A percentile compares a stretch with the other conserved stretches of the same genome.
These are phyloP conservation scores for Anadara kagoshimensis DNA, from an alignment of 1,140 invertebrate genomes.

Conservation along the genomic window DNA sequence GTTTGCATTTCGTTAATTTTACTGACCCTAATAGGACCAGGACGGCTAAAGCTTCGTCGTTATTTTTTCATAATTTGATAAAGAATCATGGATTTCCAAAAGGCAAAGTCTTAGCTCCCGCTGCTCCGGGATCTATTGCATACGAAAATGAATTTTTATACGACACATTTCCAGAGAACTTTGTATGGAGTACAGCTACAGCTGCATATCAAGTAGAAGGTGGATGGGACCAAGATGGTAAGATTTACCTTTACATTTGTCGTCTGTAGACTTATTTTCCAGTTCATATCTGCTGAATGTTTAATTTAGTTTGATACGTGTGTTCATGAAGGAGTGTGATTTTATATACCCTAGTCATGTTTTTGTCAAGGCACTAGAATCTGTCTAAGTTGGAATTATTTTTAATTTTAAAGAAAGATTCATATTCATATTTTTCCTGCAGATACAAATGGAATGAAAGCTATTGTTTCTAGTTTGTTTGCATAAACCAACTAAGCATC, in stretches of 20 bases:
- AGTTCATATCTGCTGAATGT: too few relatives aligned
- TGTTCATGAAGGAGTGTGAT: background rate
- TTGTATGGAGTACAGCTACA: conserved; percentile 72
- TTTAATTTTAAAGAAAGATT: too few relatives aligned
- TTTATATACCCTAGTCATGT: too few relatives aligned
- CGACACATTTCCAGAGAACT: conserved; percentile 70
- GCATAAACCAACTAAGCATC: too few relatives aligned
- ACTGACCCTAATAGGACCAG: conserved; percentile 78
- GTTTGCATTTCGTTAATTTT: conserved; percentile 84
- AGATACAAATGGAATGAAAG: too few relatives aligned
- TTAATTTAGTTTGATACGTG: background rate
- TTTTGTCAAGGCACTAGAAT: too few relatives aligned
- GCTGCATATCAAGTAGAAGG: conserved; percentile 75
- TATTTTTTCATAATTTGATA: conserved; percentile 54
- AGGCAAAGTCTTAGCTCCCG: background rate
- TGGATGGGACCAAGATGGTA: conserved; percentile 71
- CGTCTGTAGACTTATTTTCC: too few relatives aligned
- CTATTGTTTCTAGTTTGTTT: too few relatives aligned
- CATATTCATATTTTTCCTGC: too few relatives aligned
- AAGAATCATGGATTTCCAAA: conserved; percentile 57
- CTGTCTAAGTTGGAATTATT: too few relatives aligned
- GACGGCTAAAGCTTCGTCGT: conserved; percentile 82
- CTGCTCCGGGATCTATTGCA: background rate
- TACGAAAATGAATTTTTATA: conserved; percentile 36
- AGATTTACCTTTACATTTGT: conserved; percentile 1